Evolutionary conservation across 2,888 invertebrate species (phyloP).

Genomic region (Anaspis maculata): DNA sequence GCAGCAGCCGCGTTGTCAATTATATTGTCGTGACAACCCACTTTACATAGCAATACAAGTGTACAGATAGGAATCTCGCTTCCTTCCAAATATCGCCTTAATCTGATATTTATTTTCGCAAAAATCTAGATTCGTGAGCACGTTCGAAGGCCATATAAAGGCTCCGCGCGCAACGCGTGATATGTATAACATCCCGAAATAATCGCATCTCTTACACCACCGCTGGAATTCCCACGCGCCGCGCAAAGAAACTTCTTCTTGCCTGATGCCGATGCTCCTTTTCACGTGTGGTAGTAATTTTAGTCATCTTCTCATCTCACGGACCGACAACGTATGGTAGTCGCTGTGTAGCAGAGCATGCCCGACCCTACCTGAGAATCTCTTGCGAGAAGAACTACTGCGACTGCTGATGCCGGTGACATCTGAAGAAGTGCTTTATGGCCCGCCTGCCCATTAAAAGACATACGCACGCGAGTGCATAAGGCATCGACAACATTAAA

Average conservation of each 20-base stretch:
- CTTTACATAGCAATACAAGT: slow-evolving; percentile 22
- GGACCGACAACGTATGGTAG: too few relatives aligned
- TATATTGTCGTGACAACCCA: slow-evolving; percentile 26
- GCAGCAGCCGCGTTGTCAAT: slow-evolving; percentile 20
- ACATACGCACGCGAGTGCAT: too few relatives aligned
- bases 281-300: too few relatives aligned
- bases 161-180: too few relatives aligned
- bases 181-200: neutral
- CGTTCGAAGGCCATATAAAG: slow-evolving; percentile 19
- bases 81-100: slow-evolving; percentile 25
- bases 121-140: slow-evolving; percentile 24
- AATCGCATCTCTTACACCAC: neutral
- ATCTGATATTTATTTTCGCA: slow-evolving; percentile 23
- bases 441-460: slow-evolving; percentile 5
- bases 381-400: too few relatives aligned
- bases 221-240: neutral
- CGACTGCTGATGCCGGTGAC: too few relatives aligned
- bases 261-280: too few relatives aligned
- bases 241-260: too few relatives aligned
- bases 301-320: too few relatives aligned
- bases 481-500: too few relatives aligned
- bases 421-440: slow-evolving; percentile 6
- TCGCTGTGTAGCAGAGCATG: too few relatives aligned
- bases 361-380: too few relatives aligned
- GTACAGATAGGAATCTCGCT: slow-evolving; percentile 17